Base-by-base conservation (phyloP, 1,140 invertebrate species). In the Zaprionus capensis region DNA sequence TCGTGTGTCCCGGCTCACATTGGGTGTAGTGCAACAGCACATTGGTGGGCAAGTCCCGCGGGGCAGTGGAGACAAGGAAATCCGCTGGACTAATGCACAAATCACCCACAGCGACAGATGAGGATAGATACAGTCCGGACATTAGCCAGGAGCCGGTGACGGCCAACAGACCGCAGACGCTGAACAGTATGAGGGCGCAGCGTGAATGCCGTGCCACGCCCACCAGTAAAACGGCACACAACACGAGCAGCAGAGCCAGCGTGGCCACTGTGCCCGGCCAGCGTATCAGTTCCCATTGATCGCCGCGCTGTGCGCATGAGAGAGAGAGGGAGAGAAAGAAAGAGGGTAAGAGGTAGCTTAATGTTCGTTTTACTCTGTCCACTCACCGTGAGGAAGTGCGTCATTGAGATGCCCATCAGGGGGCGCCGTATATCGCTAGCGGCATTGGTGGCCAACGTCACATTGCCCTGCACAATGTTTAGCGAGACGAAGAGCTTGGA, bases 61-160 rank as follows among this genome's bases (percentile, higher is more conserved):
- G 95, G 31, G 96, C 94, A 84, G 97, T 96, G 26, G 97, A 94
- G 17, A 96, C 96, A 0, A 97, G 93, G 61, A 96, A 97, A 66
- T 97, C 96, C 31, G 96, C 95, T 11, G 96, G 95, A 66, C 97
- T 96, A 77, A 94, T 97, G 94, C 97, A 92, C 93, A 96, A 94
- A 95, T 95, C 93, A 93, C 95, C 96, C 71, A 97, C 96, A 41
- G 96, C 95, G 82, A 98, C 97, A 56, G 96, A 96, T 14, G 95
- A 94, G 26, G 96, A 96, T 58, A 98, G 93, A 93, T 98, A 97
- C 26, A 98, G 90, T 55, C 97, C 97, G 22, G 96, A 96, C 94
- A 97, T 95, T 62, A 97, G 94, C 96, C 97, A 98, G 75, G 97
- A 98, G 71, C 97, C 95, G 77, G 98, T 98, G n/a, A 98, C 96